A percentile compares a stretch with the other conserved stretches of the same genome.
These are phyloP conservation scores for Hanleya hanleyi DNA, from an alignment of 2,888 invertebrate genomes.

Conservation along the genomic window DNA sequence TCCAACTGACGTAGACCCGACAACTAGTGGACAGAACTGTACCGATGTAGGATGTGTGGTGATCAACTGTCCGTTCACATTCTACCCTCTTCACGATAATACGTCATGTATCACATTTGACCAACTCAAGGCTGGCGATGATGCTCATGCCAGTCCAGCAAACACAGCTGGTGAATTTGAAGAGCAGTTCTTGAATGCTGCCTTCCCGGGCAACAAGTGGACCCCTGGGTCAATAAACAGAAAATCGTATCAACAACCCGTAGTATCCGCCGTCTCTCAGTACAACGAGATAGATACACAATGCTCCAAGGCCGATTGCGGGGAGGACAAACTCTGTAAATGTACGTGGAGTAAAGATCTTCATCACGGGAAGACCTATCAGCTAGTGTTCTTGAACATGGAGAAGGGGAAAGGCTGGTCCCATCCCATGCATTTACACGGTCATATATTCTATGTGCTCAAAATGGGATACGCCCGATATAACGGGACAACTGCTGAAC, in stretches of 20 bases:
- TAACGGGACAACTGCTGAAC: constrained; percentile 30
- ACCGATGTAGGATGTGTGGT: constrained; percentile 37
- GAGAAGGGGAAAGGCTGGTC: constrained; percentile 55
- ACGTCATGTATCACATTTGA: constrained; percentile 39
- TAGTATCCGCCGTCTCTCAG: constrained; percentile 48
- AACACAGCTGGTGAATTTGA: constrained; percentile 32
- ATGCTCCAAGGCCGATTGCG: constrained; percentile 46
- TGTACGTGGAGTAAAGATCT: constrained; percentile 52
- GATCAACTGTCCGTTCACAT: constrained; percentile 49
- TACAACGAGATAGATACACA: constrained; percentile 45
- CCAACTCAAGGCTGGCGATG: constrained; percentile 17
- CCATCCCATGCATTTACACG: constrained; percentile 68
- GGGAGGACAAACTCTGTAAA: constrained; percentile 44
- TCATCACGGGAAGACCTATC: constrained; percentile 49
- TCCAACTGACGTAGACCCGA: constrained; percentile 30
- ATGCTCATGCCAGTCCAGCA: constrained; percentile 32
- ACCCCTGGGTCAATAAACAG: constrained; percentile 55
- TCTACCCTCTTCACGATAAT: constrained; percentile 21
- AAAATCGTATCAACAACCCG: constrained; percentile 39
- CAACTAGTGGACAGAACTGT: constrained; percentile 29
- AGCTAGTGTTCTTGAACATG: constrained; percentile 59
- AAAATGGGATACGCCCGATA: constrained; percentile 54
- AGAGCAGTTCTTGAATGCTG: constrained; percentile 62
- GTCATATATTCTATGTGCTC: constrained; percentile 64
- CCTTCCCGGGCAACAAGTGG: constrained; percentile 49